Conservation (phyloP, 2,888 invertebrate species). For the Abscondita cerata region DNA sequence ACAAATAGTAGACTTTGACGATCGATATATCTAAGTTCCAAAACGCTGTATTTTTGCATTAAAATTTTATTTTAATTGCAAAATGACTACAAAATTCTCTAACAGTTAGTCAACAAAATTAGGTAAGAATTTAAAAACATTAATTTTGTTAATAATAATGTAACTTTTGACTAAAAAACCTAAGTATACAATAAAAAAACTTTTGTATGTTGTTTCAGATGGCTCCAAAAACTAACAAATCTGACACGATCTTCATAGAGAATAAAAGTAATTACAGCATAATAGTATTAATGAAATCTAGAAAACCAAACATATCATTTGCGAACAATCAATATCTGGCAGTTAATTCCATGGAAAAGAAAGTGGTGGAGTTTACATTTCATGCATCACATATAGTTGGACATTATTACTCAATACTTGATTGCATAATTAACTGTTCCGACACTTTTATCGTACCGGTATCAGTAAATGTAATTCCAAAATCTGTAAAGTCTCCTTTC, state of each 20-base stretch:
- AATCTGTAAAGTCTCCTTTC: conserved; percentile 48
- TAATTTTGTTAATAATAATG: too few relatives aligned
- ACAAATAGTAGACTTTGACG: too few relatives aligned
- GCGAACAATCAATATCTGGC: conserved; percentile 38
- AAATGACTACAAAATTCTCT: too few relatives aligned
- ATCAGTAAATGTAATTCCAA: conserved; percentile 55
- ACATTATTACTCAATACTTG: conserved; percentile 53
- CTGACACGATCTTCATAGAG: neutral
- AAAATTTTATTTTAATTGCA: too few relatives aligned
- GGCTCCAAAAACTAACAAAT: neutral
- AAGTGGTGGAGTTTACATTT: conserved; percentile 44
- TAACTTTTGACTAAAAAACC: too few relatives aligned
- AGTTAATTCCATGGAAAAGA: conserved; percentile 36
- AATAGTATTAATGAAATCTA: conserved; percentile 34
- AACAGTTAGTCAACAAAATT: too few relatives aligned
- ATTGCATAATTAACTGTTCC: conserved; percentile 57
- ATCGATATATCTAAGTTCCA: too few relatives aligned
- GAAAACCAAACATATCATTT: conserved; percentile 41
- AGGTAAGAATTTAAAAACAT: too few relatives aligned
- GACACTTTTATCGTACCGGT: conserved; percentile 57
- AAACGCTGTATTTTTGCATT: too few relatives aligned
- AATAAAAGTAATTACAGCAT: neutral
- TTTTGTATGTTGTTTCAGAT: conserved; percentile 10
- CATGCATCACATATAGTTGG: conserved; percentile 44
- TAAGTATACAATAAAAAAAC: too few relatives aligned